Percentiles rank a stretch among this genome's conserved stretches.
phyloP scores from a whole-genome alignment of 2,113 vertebrate species.

The Tursiops truncatus region DNA sequence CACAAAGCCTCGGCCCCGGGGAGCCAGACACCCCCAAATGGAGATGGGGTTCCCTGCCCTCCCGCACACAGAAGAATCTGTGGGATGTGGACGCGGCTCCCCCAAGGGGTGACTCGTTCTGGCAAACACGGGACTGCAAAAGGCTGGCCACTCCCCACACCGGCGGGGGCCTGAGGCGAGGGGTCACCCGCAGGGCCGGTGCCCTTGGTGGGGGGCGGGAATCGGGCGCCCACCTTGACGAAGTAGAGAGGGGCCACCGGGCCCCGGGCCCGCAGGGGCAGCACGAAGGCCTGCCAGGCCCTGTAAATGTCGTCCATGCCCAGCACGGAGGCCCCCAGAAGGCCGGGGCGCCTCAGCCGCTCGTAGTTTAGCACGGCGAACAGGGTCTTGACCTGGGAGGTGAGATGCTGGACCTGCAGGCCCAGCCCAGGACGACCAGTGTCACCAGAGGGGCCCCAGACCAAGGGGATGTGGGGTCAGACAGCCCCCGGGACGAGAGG shows the following conservation, averaged over 20 bases:
- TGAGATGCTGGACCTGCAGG: slow-evolving; percentile 64
- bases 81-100: neutral
- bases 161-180: accelerated
- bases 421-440: neutral
- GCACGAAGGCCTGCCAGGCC: slow-evolving; percentile 83
- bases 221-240: slow-evolving; percentile 88
- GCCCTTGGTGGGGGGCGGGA: neutral
- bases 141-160: neutral
- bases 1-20: neutral
- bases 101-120: accelerated
- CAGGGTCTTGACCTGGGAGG: slow-evolving; percentile 83
- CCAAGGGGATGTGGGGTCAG: neutral
- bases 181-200: too few relatives aligned
- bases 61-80: neutral
- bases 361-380: slow-evolving; percentile 90
- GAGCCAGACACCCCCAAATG: neutral
- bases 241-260: slow-evolving; percentile 86
- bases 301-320: slow-evolving; percentile 90
- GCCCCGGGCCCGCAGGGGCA: slow-evolving; percentile 69
- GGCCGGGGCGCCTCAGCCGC: slow-evolving; percentile 73
- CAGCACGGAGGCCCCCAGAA: slow-evolving; percentile 91
- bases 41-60: too few relatives aligned
- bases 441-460: accelerated
- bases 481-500: too few relatives aligned
- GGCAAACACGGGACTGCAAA: neutral